A percentile compares a stretch with the other conserved stretches of the same genome.
These are phyloP conservation scores for Hippopotamus amphibius DNA, from an alignment of 2,113 vertebrate species.

Conservation along the genomic window DNA sequence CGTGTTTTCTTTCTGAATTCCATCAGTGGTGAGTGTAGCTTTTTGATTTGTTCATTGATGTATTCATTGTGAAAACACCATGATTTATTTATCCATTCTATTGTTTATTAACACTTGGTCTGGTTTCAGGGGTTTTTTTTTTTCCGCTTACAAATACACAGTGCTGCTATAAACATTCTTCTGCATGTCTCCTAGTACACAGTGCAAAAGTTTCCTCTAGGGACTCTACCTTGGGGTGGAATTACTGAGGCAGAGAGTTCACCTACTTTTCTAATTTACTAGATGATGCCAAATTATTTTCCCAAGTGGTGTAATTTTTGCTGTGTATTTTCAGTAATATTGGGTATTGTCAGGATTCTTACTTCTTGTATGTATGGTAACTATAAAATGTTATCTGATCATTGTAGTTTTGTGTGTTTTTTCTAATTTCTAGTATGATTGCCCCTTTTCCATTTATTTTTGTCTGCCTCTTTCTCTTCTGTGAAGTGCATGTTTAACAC, in stretches of 20 bases:
- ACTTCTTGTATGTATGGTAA: neutral
- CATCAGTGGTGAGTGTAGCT: neutral
- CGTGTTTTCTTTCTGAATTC: neutral
- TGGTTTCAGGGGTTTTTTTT: neutral
- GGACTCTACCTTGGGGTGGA: neutral
- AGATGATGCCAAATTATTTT: neutral
- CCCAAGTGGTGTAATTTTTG: neutral
- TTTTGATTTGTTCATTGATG: constrained; percentile 30
- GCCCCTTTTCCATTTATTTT: neutral
- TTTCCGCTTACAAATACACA: neutral
- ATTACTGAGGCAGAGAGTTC: neutral
- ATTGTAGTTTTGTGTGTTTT: neutral
- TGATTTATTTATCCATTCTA: neutral
- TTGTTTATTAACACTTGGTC: constrained; percentile 51
- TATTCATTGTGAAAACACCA: neutral
- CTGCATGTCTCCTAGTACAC: neutral
- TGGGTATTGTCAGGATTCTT: neutral
- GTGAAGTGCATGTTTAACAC: neutral
- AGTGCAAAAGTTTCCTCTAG: neutral
- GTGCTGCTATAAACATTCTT: neutral
- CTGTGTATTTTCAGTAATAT: neutral
- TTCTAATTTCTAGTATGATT: neutral
- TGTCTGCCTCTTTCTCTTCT: neutral
- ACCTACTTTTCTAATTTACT: constrained; percentile 1
- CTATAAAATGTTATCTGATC: neutral